Base-by-base conservation (phyloP, 1,140 invertebrate species). In the Telenomus remus region DNA sequence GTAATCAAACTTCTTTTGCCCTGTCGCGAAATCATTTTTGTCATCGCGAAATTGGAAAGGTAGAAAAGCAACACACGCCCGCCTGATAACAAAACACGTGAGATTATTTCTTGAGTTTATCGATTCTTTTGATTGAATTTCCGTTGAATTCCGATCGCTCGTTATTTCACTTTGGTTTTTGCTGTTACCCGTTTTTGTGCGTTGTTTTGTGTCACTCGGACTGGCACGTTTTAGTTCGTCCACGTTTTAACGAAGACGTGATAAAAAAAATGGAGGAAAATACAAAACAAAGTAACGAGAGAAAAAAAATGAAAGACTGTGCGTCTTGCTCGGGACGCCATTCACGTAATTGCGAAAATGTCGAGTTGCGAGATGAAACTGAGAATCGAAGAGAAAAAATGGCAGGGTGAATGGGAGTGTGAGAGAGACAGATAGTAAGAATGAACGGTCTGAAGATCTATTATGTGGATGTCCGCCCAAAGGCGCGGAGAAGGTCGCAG, bases 401-500 rank as follows among this genome's bases (percentile, higher is more conserved):
- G 19, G 2, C 19, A 6, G 19, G 19, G 19, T 27, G 19, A 49
- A 16, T 35, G 10, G 33, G 55, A 47, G 43, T 27, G 13, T 0
- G 12, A 19, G 42, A 12, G 16, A 0, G 37, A 68, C 15, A 3
- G 19, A 35, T 15, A 48, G 57, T 39, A 37, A 43, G 37, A 60
- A 48, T 48, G 19, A 49, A 51, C n/a, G 43, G 34, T 68, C 53
- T 63, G 37, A 55, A 68, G 44, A 63, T 75, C 64, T 50, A 75
- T 75, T 75, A 63, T 76, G 63, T 73, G 55, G 65, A 76, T 78
- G 68, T 81, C 71, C 73, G 56, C 53, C 79, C 64, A 73, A 85
- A 85, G 84, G 82, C 60, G 75, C 56, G 42, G 84, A 83, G 61
- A 84, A 80, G 77, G 79, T 85, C 7, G 75, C 82, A 19, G 74